Evolutionary conservation across 2,113 vertebrate genomes (phyloP), one percentile per base, ranked within the genome.

Genomic region (Neogobius melanostomus): DNA sequence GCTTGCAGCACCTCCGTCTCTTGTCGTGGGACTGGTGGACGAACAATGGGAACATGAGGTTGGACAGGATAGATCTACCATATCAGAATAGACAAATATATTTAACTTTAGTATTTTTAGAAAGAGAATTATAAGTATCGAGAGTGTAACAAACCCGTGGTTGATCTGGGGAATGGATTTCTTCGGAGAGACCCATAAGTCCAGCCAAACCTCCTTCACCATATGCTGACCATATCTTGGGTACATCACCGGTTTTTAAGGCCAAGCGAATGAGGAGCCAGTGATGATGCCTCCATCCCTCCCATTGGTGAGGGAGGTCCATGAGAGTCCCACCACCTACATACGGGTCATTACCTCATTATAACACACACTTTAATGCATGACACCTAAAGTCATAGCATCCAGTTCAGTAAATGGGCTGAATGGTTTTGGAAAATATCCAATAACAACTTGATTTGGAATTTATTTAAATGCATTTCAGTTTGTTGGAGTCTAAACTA

Each of bases 241-340:
- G 80, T 47, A 88, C 1, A 21, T 93, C 85, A 49, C 95, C 95
- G 0, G 95, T 96, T 80, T 96, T 95, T 50, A 95, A 79, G 64
- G 95, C 95, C 59, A 97, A 88, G 71, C 93, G 93, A 56, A 95
- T 86, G 83, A 96, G 85, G 45, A 96, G 84, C 93, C 94, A 94
- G 85, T 94, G 95, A 77, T 95, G 96, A 83, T 92, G 92, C 52
- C 77, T 88, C 82, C 81, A 74, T 64, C 82, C 88, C 63, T 89
- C 86, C 84, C 88, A 86, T 11, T 91, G 90, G 69, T 77, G 60
- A 11, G 88, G 88, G 28, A 91, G 79, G 59, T 91, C 86, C 87
- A 90, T 85, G 6, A 90, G 81, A 48, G 86, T 90, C 65, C 85
- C 80, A 4, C 86, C 87, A 52, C 90, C 85, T 89, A 36, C 36